Base-by-base conservation (phyloP, 2,888 invertebrate species). In the Pecten maximus region DNA sequence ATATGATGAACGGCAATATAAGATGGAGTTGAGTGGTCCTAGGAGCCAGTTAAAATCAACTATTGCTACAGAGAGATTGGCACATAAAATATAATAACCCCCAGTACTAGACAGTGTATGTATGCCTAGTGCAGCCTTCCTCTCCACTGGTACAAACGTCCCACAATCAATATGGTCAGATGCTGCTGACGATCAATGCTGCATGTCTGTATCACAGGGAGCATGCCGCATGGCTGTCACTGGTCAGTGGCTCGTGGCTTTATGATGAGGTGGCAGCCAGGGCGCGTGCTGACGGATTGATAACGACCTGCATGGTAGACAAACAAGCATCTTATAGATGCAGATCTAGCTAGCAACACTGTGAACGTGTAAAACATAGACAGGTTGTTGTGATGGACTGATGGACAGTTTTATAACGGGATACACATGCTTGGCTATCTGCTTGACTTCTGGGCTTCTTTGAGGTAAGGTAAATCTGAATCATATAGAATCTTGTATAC, bases 241-340 rank as follows among this genome's bases (percentile, higher is more conserved):
- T 74, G 74, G 74, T 74, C 74, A 74, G 74, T 74, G 74, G 74
- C 74, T 74, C 35, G 74, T 74, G 74, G 35, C 28, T 74, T 74
- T 74, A 74, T 28, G 74, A 74, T 74, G 74, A 74, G 74, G 74
- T 74, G 74, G 74, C 35, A 74, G 74, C 74, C 35, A 35, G 74
- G 74, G 74, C 74, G 74, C 74, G 35, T 74, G 74, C 74, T 74
- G 74, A 74, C 74, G 74, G 74, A 74, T 74, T 74, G 74, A 74
- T 74, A 74, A 74, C 74, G 35, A 74, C 74, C 74, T 74, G 74
- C 74, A 74, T 35, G 74, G 74, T 74, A 74, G 74, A 74, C 74
- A 74, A 74, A 74, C 74, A 74, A 74, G 74, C 74, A 74, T 74
- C 74, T 74, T 35, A 74, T 35, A 74, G 74, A 74, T 74, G 74